These are phyloP conservation scores for Blastomussa wellsi DNA, from an alignment of 92 coral and sea anemone species.

Conservation along the genomic window DNA sequence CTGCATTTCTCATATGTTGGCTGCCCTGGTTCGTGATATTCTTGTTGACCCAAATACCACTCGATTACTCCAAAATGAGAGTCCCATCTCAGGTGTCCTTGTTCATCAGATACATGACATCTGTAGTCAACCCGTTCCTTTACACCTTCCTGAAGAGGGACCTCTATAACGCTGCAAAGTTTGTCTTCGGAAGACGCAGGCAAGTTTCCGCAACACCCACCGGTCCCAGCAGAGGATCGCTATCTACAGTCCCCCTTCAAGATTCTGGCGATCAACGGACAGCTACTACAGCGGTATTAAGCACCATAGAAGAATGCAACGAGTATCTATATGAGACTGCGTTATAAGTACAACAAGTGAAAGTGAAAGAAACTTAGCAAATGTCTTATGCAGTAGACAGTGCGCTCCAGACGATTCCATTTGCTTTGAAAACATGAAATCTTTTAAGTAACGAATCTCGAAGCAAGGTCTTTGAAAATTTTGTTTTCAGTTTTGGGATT, in stretches of 20 bases:
- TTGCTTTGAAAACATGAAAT: not conserved
- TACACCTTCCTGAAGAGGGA: conserved; percentile 63
- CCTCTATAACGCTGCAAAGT: conserved; percentile 20
- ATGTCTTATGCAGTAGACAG: not conserved
- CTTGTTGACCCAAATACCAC: conserved; percentile 2
- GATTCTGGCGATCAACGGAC: not conserved
- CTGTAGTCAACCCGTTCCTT: conserved; percentile 50
- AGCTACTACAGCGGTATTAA: not conserved
- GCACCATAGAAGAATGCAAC: not conserved
- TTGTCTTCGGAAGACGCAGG: not conserved
- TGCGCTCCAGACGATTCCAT: not conserved
- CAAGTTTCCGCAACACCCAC: not conserved
- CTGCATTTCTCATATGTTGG: conserved; percentile 33
- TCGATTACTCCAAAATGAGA: not conserved
- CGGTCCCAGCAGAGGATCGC: not conserved
- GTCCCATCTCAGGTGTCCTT: conserved; percentile 20
- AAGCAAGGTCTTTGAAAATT: too few species aligned
- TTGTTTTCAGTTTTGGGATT: too few species aligned
- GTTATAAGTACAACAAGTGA: not conserved
- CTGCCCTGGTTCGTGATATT: conserved; percentile 34
- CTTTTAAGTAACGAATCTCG: too few species aligned
- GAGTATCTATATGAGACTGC: not conserved
- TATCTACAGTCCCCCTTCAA: not conserved
- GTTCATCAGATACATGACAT: conserved; percentile 47
- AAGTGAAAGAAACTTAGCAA: not conserved